phyloP scores from a whole-genome alignment of 1,140 invertebrate species.

The Capitella teleta region DNA sequence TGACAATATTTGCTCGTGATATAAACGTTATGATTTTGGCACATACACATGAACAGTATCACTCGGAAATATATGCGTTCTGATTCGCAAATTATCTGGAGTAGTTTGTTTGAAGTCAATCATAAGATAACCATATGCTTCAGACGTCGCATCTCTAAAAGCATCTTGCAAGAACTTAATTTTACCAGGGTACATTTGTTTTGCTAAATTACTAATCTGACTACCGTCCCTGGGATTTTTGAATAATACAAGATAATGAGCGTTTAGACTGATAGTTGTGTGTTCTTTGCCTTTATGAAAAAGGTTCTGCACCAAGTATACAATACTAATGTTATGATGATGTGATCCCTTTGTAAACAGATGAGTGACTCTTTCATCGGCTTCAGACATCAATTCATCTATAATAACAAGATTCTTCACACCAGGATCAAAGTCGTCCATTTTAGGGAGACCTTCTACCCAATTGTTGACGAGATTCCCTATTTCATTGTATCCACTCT shows the following conservation, averaged over 20 bases:
- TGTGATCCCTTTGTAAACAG: background rate
- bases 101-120: background rate
- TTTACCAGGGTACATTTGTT: background rate
- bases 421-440: background rate
- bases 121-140: background rate
- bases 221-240: background rate
- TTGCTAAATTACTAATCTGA: background rate
- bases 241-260: background rate
- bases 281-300: slow-evolving; percentile 1
- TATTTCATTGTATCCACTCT: background rate
- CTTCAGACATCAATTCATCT: background rate
- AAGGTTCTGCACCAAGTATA: background rate
- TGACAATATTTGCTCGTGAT: too few species aligned
- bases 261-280: background rate
- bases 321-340: background rate
- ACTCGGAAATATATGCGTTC: slow-evolving; percentile 1
- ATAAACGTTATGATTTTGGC: too few species aligned
- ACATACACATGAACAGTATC: too few species aligned
- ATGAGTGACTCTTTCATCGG: background rate
- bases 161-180: background rate
- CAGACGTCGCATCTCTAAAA: background rate
- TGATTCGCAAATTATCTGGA: background rate
- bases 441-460: background rate
- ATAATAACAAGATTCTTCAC: background rate
- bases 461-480: too few species aligned